Evolutionary conservation across 1,140 invertebrate species (phyloP).

Genomic region (Hypsibius dujardini): DNA sequence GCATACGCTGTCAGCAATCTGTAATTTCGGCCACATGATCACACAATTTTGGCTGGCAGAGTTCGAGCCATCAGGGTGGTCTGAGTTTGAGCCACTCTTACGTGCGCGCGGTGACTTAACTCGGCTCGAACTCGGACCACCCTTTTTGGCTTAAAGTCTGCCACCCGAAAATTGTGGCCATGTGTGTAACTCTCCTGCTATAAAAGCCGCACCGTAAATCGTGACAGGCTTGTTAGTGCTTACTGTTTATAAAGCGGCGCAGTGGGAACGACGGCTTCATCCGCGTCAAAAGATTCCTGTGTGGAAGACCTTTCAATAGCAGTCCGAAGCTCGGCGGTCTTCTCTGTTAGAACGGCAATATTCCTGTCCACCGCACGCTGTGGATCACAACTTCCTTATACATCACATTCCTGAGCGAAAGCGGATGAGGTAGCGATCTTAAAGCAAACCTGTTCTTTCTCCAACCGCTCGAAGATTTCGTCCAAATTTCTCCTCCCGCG

Average conservation of each 20-base stretch:
- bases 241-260: conserved; percentile 84
- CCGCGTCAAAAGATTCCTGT: conserved; percentile 65
- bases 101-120: too few species aligned
- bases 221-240: conserved; percentile 22
- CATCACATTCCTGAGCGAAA: conserved; percentile 18
- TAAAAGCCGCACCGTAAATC: too few species aligned
- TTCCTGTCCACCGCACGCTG: conserved; percentile 61
- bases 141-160: too few species aligned
- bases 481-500: conserved; percentile 67
- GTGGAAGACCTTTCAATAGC: conserved; percentile 52
- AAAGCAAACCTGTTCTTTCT: conserved; percentile 53
- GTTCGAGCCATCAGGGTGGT: background rate
- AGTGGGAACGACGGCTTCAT: conserved; percentile 88
- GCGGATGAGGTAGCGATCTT: conserved; percentile 22
- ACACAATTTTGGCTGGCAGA: background rate
- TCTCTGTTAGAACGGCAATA: conserved; percentile 59
- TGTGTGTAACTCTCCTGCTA: too few species aligned
- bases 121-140: too few species aligned
- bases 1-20: conserved; percentile 84
- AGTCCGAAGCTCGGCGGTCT: conserved; percentile 64
- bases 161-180: too few species aligned
- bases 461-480: conserved; percentile 56
- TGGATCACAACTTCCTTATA: conserved; percentile 18
- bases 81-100: too few species aligned
- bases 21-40: conserved; percentile 20